A percentile compares a stretch with the other conserved stretches of the same genome.
Conservation (phyloP, 2,113 vertebrate genomes). For the Agapornis roseicollis region DNA sequence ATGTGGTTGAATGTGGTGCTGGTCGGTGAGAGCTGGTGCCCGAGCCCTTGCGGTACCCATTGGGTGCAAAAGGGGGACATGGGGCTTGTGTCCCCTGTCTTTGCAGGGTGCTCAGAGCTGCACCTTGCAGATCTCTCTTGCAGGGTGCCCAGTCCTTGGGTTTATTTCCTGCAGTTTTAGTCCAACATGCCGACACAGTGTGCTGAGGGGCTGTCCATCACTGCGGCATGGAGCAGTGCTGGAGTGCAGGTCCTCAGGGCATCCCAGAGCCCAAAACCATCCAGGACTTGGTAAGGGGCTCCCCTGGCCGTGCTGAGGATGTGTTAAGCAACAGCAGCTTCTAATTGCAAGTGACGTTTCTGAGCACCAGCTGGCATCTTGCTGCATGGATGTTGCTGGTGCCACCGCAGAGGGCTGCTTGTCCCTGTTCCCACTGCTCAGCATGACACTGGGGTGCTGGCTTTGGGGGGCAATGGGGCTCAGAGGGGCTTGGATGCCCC, state of each 20-base stretch:
- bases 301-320: neutral
- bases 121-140: neutral
- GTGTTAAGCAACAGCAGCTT: constrained; percentile 30
- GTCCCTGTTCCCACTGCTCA: neutral
- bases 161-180: neutral
- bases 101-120: neutral
- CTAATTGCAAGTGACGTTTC: constrained; percentile 46
- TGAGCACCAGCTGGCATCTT: constrained; percentile 36
- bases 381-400: neutral
- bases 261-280: neutral
- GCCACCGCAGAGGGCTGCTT: neutral
- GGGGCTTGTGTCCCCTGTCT: neutral
- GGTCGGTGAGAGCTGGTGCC: rapidly evolving
- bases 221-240: rapidly evolving
- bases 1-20: neutral
- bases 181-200: rapidly evolving
- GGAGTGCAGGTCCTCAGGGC: neutral
- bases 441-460: rapidly evolving
- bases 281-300: rapidly evolving
- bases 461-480: neutral
- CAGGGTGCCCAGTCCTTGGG: neutral
- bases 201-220: neutral
- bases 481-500: neutral
- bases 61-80: neutral
- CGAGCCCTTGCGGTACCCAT: rapidly evolving